These are phyloP conservation scores for Drosophila auraria DNA, from an alignment of 1,140 invertebrate genomes.

Conservation along the genomic window DNA sequence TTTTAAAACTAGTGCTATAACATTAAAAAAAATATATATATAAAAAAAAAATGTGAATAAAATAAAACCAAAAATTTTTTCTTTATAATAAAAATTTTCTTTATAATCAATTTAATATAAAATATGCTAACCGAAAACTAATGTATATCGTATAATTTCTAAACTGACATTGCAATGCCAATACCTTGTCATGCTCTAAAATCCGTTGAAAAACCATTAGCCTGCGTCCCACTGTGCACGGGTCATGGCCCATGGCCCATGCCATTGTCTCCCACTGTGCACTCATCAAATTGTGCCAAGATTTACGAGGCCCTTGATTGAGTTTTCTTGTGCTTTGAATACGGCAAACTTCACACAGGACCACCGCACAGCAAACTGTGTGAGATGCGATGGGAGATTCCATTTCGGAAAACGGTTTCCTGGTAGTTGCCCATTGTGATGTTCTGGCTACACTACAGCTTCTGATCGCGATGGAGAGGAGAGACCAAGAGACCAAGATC, in stretches of 20 bases:
- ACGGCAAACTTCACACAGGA: conserved; percentile 81
- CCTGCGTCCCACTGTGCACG: conserved; percentile 25
- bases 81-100: too few relatives aligned
- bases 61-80: too few relatives aligned
- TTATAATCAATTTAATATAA: too few relatives aligned
- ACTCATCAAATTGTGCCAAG: conserved; percentile 82
- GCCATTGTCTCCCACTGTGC: conserved; percentile 69
- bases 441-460: conserved; percentile 37
- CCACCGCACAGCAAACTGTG: conserved; percentile 56
- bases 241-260: conserved; percentile 30
- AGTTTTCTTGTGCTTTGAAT: conserved; percentile 81
- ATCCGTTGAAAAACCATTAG: not conserved
- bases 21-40: too few relatives aligned
- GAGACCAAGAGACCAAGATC: conserved; percentile 1
- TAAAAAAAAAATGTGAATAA: too few relatives aligned
- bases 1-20: too few relatives aligned
- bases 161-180: too few relatives aligned
- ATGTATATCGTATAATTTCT: not conserved
- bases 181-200: not conserved
- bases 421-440: conserved; percentile 60
- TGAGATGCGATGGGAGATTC: conserved; percentile 17
- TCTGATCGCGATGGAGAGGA: conserved; percentile 16
- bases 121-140: not conserved
- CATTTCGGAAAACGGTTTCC: conserved; percentile 67
- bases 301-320: conserved; percentile 81